These are phyloP conservation scores for Apostichopus parvimensis DNA, from an alignment of 35 echinoderm and acorn worm genomes.

Conservation along the genomic window DNA sequence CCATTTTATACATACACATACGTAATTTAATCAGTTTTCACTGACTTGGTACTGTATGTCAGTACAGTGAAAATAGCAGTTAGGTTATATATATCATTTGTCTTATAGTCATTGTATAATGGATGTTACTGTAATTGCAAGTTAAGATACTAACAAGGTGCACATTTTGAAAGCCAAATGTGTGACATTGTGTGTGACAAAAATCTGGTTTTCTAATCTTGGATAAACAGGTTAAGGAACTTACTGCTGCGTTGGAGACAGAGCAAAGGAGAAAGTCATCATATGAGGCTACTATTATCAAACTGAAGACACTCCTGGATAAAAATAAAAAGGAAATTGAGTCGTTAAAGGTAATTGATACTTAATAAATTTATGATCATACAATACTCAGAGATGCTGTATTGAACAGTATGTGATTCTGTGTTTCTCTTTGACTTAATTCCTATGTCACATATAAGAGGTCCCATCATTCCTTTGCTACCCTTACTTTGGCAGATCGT, in stretches of 20 bases:
- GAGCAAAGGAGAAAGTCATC: conserved; percentile 80
- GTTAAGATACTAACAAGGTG: no score
- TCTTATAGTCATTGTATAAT: no score
- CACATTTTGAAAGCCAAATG: no score
- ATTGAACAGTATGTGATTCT: background rate
- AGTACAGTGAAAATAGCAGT: no score
- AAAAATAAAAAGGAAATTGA: conserved; percentile 76
- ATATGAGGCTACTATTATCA: conserved; percentile 83
- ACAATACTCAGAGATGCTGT: background rate
- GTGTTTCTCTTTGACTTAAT: background rate
- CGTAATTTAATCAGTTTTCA: no score
- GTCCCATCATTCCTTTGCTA: no score
- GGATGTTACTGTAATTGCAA: no score
- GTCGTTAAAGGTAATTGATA: conserved; percentile 56
- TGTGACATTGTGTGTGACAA: background rate
- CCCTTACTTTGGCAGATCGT: no score
- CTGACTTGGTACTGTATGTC: no score
- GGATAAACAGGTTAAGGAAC: conserved; percentile 75
- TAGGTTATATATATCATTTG: no score
- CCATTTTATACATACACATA: no score
- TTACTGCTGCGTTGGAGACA: conserved; percentile 66
- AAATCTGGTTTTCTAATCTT: background rate
- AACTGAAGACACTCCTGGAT: conserved; percentile 82
- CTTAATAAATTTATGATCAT: background rate
- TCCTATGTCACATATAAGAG: background rate